Conservation (phyloP, 2,113 vertebrate species). For the Turnix velox region DNA sequence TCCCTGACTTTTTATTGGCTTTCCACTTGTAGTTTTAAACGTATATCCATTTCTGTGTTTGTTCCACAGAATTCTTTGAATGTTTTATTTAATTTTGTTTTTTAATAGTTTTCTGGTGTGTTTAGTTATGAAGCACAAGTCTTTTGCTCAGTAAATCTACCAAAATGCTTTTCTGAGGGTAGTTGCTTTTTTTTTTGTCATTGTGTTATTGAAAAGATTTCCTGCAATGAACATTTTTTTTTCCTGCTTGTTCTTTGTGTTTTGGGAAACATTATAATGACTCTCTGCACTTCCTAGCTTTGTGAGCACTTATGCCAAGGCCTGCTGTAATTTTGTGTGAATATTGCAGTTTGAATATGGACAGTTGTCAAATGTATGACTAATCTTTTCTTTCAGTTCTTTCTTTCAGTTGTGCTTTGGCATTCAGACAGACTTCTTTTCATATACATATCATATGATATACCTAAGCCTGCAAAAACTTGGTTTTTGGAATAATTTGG, state of each 20-base stretch:
- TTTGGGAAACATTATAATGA: background rate
- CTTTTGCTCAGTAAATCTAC: background rate
- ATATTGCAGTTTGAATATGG: background rate
- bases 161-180: background rate
- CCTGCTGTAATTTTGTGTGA: background rate
- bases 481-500: background rate
- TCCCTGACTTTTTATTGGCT: background rate
- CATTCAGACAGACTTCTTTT: conserved; percentile 29
- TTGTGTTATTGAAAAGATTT: background rate
- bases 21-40: background rate
- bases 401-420: conserved; percentile 37
- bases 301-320: background rate
- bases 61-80: background rate
- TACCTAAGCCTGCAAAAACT: background rate
- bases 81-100: background rate
- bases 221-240: background rate
- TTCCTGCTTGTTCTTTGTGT: background rate
- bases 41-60: background rate
- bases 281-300: background rate
- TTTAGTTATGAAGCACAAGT: background rate
- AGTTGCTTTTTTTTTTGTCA: background rate
- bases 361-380: conserved; percentile 33
- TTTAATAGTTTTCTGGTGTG: background rate
- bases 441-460: background rate
- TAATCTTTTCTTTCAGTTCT: conserved; percentile 31